A percentile compares a stretch with the other conserved stretches of the same genome.
Conservation (phyloP, 2,888 invertebrate species). For the Omphaloscelis lunosa region DNA sequence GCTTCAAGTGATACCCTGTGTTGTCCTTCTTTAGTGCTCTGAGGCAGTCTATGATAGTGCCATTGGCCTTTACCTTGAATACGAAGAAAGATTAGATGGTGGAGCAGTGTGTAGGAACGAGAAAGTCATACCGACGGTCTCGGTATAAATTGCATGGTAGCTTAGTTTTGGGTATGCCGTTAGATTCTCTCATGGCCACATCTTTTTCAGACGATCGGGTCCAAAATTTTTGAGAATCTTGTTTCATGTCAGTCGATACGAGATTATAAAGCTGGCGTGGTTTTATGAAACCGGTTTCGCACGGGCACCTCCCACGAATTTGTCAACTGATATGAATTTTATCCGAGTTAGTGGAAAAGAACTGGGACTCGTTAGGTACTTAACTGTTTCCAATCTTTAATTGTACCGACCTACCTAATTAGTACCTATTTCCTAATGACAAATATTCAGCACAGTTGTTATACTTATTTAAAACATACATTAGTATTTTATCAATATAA, state of each 20-base stretch:
- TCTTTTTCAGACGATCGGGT: background rate
- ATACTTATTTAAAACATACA: background rate
- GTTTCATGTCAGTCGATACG: conserved; percentile 22
- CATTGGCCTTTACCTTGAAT: conserved; percentile 95
- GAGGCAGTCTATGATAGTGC: conserved; percentile 96
- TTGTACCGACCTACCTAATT: background rate
- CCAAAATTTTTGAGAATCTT: conserved; percentile 5
- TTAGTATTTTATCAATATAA: background rate
- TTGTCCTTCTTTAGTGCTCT: conserved; percentile 98
- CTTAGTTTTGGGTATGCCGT: background rate
- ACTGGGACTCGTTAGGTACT: background rate
- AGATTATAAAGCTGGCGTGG: conserved; percentile 33
- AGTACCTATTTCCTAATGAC: too few species aligned
- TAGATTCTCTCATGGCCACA: background rate
- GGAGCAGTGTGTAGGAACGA: background rate
- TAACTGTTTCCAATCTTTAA: background rate
- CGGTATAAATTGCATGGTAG: background rate
- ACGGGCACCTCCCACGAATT: conserved; percentile 17
- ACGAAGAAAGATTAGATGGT: background rate
- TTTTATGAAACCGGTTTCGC: conserved; percentile 40
- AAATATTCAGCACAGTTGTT: background rate
- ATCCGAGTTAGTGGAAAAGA: conserved; percentile 12
- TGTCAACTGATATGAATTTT: conserved; percentile 9
- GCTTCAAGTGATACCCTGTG: conserved; percentile 99
- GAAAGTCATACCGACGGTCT: background rate